Evolutionary conservation across 2,113 vertebrate species (phyloP).

Genomic region (Hiodon alosoides): DNA sequence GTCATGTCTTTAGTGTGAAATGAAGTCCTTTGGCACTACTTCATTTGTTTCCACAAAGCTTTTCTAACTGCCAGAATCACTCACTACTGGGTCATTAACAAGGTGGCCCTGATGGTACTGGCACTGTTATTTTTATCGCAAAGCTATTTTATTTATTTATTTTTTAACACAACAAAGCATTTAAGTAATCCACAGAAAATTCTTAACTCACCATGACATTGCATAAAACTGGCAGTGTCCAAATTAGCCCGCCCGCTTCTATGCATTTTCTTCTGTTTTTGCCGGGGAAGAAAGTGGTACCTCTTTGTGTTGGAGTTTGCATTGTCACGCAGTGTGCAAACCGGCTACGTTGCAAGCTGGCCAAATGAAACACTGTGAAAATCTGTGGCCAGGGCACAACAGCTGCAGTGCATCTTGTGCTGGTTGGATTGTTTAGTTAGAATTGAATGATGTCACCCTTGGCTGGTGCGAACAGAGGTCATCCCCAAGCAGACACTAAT

Average conservation of each 20-base stretch:
- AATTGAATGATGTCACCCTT: constrained; percentile 36
- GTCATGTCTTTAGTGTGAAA: constrained; percentile 12
- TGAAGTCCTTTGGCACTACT: background rate
- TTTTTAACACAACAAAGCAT: background rate
- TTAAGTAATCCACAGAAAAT: no score
- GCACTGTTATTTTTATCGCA: background rate
- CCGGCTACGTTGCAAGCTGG: background rate
- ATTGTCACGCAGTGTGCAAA: no score
- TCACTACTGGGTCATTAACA: background rate
- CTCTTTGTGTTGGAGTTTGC: no score
- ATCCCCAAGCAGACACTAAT: no score
- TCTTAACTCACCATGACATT: no score
- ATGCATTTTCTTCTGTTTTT: no score
- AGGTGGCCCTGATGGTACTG: background rate
- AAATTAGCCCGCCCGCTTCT: no score
- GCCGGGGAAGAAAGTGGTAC: no score
- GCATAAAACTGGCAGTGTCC: no score
- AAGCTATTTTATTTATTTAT: background rate
- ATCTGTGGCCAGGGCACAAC: constrained; percentile 1
- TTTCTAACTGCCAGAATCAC: no score
- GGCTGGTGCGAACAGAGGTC: background rate
- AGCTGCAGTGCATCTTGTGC: constrained; percentile 22
- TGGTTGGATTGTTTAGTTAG: constrained; percentile 28
- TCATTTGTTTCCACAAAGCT: background rate
- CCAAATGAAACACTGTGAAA: background rate